phyloP scores from a whole-genome alignment of 2,888 invertebrate genomes.

The Leptinotarsa rubiginosa region DNA sequence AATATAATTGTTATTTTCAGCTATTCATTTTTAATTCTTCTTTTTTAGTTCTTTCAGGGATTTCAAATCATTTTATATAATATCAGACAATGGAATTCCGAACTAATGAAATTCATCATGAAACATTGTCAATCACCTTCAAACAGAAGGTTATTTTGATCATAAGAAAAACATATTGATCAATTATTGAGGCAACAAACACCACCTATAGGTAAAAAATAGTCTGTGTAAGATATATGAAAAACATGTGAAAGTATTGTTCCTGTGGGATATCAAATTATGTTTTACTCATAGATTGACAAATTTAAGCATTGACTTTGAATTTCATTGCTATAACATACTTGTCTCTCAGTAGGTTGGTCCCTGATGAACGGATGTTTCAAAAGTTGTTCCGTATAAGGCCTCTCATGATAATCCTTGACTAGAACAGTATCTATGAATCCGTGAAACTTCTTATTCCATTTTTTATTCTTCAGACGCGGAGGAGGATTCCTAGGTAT shows the following conservation, averaged over 20 bases:
- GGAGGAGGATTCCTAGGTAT: slow-evolving; percentile 99
- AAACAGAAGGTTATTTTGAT: no score
- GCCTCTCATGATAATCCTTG: slow-evolving; percentile 98
- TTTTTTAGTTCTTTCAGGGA: no score
- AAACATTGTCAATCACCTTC: no score
- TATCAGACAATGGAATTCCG: no score
- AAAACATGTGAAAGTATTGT: no score
- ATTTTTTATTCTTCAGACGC: slow-evolving; percentile 95
- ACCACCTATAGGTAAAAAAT: not conserved
- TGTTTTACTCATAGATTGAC: not conserved
- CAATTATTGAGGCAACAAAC: not conserved
- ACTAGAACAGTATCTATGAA: slow-evolving; percentile 97
- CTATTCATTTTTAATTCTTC: no score
- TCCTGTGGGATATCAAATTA: no score
- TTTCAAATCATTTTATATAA: no score
- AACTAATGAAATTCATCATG: no score
- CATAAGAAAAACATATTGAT: no score
- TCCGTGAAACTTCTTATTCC: slow-evolving; percentile 96
- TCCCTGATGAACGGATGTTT: slow-evolving; percentile 98
- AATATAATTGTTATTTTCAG: no score
- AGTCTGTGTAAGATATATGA: not conserved
- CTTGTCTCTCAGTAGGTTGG: slow-evolving; percentile 98
- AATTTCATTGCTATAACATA: slow-evolving; percentile 68
- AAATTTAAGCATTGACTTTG: not conserved
- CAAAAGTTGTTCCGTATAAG: slow-evolving; percentile 97